Conservation (phyloP, 1,140 invertebrate species). For the Cherax destructor region DNA sequence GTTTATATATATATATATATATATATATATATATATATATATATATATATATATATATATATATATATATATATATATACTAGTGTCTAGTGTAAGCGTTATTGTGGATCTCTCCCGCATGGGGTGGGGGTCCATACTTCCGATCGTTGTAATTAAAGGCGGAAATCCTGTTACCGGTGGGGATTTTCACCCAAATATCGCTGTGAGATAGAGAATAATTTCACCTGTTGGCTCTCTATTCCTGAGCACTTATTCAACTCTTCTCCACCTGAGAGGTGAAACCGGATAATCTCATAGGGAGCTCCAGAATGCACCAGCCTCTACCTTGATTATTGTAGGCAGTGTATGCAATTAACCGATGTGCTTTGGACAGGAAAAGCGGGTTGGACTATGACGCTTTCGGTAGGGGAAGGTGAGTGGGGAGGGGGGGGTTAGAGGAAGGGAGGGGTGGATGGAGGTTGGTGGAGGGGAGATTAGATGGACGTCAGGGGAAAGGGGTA, state of each 20-base stretch:
- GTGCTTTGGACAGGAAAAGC: constrained; percentile 6
- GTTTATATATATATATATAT: no score
- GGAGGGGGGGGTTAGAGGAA: neutral
- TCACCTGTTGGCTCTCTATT: neutral
- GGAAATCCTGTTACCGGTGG: neutral
- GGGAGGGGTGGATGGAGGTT: neutral
- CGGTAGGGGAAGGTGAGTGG: neutral
- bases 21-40: no score
- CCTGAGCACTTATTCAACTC: neutral
- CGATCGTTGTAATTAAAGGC: neutral
- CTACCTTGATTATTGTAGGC: neutral
- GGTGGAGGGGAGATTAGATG: neutral
- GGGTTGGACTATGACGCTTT: neutral
- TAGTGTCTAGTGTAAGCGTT: neutral
- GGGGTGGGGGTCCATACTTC: neutral
- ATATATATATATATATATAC: no score
- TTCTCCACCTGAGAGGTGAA: neutral
- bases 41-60: no score
- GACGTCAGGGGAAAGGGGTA: neutral
- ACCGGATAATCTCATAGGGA: neutral
- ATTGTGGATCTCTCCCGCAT: neutral
- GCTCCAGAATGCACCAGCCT: neutral
- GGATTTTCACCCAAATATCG: neutral
- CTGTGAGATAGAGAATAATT: neutral
- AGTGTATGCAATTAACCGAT: constrained; percentile 6